Evolutionary conservation across 2,888 invertebrate genomes (phyloP), one percentile per base, ranked within the genome.

Genomic region (Drymonia ruficornis): DNA sequence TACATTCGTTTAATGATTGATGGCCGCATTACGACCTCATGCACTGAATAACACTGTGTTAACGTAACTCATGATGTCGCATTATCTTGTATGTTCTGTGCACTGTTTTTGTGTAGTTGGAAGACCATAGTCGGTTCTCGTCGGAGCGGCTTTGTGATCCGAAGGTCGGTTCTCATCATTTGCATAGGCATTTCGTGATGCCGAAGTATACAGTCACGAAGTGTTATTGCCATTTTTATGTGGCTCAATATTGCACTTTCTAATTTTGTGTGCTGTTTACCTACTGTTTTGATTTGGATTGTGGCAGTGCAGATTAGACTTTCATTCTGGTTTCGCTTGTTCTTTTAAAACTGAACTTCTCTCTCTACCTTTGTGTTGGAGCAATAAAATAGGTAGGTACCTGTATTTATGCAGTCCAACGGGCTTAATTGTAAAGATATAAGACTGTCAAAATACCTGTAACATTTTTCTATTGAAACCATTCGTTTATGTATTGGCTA

Each of bases 91-190:
- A 50, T 52, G 49, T 50, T 15, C 45, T 19, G 52, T 53, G 59
- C 63, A 49, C 16, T 48, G 49, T 55, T 49, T 38, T 54, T 50
- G 52, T 50, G 56, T 59, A 62, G 63, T 63, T 72, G 64, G 59
- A 58, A 60, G 51, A 64, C 63, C 49, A 61, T 57, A 45, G 52
- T 54, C 59, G 65, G 49, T 60, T 54, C 55, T 55, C 48, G 42
- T 49, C 56, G 50, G 67, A 66, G 64, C 67, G 36, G 54, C 58
- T 55, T 80, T 81, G 83, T 80, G 71, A 67, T 71, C 59, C 64
- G 83, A 87, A 87, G 87, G 85, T 83, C 83, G 80, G 75, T 81
- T 84, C 81, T 74, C 83, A 84, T 84, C 81, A 83, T 86, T 84
- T 85, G 81, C 83, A 86, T 84, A 61, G 53, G 68, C 62, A 60